Evolutionary conservation across 2,797 vertebrate genomes (phyloP), one percentile per base, ranked within the genome.

Genomic region (Macrochelys suwanniensis): DNA sequence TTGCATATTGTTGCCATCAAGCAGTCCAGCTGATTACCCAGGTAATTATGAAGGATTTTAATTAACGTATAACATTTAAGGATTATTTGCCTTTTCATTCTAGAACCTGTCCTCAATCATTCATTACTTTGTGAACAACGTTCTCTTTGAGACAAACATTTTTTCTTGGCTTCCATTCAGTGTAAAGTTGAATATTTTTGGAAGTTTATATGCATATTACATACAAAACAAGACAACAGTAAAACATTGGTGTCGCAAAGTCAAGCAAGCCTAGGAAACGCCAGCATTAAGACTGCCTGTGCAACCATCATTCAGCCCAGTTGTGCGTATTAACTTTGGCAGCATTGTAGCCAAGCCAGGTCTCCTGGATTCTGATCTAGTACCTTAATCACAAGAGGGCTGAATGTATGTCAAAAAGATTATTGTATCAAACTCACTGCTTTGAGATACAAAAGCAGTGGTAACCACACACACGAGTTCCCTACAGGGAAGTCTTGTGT

Each of bases 281-380:
- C 3, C 19, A 65, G 65, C 4, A 5, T 6, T n/a, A 3, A 50
- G 84, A 7, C 28, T 82, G 82, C 81, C 33, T 25, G 84, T 42
- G 47, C 16, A 80, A 7, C 33, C 3, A 31, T 53, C 53, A 82
- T 1, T 12, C 21, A 2, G 2, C 71, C 26, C 59, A 0, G 0
- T 65, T 31, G 31, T 61, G 23, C 54, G n/a, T 85, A 83, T 80
- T n/a, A 10, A 0, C 51, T 79, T 15, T 1, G 13, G 0, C 33
- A 33, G 7, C 31, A 11, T 59, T 5, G 13, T 6, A 61, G 31
- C 59, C 31, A 61, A 61, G 12, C 31, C 59, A 61, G 59, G 7
- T 74, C 68, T 90, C 5, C 61, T 53, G 26, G 31, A 42, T 77
- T 31, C n/a, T 7, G 47, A 7, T 19, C 28, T 45, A 56, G 80